Evolutionary conservation across 1,140 invertebrate genomes (phyloP).

Genomic region (Melanaphis sacchari): DNA sequence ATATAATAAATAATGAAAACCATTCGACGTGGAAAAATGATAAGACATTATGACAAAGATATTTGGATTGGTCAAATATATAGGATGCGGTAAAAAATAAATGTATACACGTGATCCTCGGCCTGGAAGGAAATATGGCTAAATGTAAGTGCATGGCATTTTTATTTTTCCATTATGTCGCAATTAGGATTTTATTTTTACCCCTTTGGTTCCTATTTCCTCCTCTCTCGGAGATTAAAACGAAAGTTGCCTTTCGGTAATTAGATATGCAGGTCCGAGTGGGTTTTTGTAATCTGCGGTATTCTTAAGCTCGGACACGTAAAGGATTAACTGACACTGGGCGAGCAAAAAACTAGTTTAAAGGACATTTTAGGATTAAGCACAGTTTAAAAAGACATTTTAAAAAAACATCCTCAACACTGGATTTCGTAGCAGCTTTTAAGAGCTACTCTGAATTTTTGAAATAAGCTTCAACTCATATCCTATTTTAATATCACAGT

Average conservation of each 20-base stretch:
- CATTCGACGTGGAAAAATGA: conserved; percentile 56
- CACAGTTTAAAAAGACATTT: conserved; percentile 56
- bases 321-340: conserved; percentile 48
- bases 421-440: conserved; percentile 48
- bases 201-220: conserved; percentile 40
- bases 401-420: conserved; percentile 50
- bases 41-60: conserved; percentile 49
- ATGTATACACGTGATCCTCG: not conserved
- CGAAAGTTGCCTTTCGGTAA: conserved; percentile 53
- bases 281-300: conserved; percentile 57
- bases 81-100: conserved; percentile 43
- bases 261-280: conserved; percentile 58
- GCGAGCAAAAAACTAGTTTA: conserved; percentile 49
- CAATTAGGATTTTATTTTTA: conserved; percentile 55
- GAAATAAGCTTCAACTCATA: conserved; percentile 31
- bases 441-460: conserved; percentile 52
- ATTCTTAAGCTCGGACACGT: conserved; percentile 57
- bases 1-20: conserved; percentile 58
- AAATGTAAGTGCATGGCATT: conserved; percentile 33
- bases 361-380: conserved; percentile 57
- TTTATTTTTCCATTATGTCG: conserved; percentile 48
- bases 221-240: conserved; percentile 55
- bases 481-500: conserved; percentile 16
- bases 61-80: conserved; percentile 52
- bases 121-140: not conserved